Base-by-base conservation (phyloP, 2,797 vertebrate species). In the Darevskia nairensis region DNA sequence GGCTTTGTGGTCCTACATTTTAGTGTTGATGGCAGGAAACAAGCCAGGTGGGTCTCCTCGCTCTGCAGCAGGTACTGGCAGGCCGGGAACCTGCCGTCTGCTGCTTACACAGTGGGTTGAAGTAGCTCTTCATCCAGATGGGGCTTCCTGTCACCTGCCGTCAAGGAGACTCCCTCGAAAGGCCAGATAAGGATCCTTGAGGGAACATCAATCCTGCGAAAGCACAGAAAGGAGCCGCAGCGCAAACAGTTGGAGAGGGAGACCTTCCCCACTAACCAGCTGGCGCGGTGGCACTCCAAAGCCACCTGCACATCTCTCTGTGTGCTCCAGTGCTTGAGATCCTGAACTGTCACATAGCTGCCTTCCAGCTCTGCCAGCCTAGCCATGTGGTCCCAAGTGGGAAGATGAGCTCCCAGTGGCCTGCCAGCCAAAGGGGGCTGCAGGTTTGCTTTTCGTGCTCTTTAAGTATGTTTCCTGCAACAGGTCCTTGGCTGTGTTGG, bases 81-180 rank as follows among this genome's bases (percentile, higher is more conserved):
- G 41, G 13, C 19, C 25, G 4, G 19, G 23, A 87, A 86, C 32
- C 80, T 75, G 86, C 27, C 55, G 32, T 50, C 44, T 1, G 8
- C 5, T 75, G 0, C 66, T 89, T 78, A 0, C 64, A 0, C 0
- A 0, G 25, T 0, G 0, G 44, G 13, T 55, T 69, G 0, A 3
- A 79, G 66, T 39, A 10, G 15, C 78, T 76, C 79, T 82, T 72
- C 39, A 23, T 21, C 82, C 46, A 7, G 3, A 0, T 0, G 8
- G 10, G 7, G 41, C 7, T 17, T 6, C 46, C 76, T 85, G 27
- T 41, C 69, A 87, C 66, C 68, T 84, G 8, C 0, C 72, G 35
- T 11, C 1, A 23, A 74, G 61, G n/a, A 44, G 2, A 64, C 19
- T 23, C 10, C 71, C 21, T 35, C 74, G 1, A 79, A 61, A 32